Evolutionary conservation across 2,797 vertebrate species (phyloP).

Genomic region (Coranthus polyacanthus): DNA sequence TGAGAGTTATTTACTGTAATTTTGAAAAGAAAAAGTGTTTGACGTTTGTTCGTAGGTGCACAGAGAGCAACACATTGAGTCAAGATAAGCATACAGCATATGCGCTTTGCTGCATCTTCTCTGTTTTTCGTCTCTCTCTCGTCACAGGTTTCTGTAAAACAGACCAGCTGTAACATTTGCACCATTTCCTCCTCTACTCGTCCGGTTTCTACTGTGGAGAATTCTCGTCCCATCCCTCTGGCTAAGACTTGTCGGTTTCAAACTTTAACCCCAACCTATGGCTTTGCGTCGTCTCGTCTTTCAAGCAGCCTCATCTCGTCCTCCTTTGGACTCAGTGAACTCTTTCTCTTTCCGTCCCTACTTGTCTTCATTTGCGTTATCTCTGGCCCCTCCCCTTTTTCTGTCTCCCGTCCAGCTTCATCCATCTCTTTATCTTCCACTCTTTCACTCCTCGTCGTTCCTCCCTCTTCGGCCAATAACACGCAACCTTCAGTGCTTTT

Average conservation of each 20-base stretch:
- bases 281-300: slow-evolving; percentile 21
- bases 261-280: slow-evolving; percentile 20
- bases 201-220: slow-evolving; percentile 16
- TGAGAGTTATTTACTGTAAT: slow-evolving; percentile 1
- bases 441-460: slow-evolving; percentile 52
- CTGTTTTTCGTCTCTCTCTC: slow-evolving; percentile 43
- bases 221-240: slow-evolving; percentile 32
- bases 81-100: slow-evolving; percentile 34
- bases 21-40: background rate
- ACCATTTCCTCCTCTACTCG: slow-evolving; percentile 8
- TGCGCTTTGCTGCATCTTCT: slow-evolving; percentile 23
- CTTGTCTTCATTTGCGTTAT: slow-evolving; percentile 67
- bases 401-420: slow-evolving; percentile 37
- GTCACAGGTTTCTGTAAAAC: slow-evolving; percentile 34
- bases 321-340: slow-evolving; percentile 44
- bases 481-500: slow-evolving; percentile 43
- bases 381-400: slow-evolving; percentile 34
- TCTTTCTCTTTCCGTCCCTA: slow-evolving; percentile 20
- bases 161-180: slow-evolving; percentile 61
- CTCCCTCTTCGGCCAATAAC: slow-evolving; percentile 53
- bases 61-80: slow-evolving; percentile 7
- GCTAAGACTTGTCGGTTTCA: slow-evolving; percentile 21
- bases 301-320: slow-evolving; percentile 9
- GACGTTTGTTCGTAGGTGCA: slow-evolving; percentile 28
- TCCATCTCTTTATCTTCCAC: slow-evolving; percentile 64